Evolutionary conservation across 2,888 invertebrate species (phyloP).

Genomic region (Apodemia duryi): DNA sequence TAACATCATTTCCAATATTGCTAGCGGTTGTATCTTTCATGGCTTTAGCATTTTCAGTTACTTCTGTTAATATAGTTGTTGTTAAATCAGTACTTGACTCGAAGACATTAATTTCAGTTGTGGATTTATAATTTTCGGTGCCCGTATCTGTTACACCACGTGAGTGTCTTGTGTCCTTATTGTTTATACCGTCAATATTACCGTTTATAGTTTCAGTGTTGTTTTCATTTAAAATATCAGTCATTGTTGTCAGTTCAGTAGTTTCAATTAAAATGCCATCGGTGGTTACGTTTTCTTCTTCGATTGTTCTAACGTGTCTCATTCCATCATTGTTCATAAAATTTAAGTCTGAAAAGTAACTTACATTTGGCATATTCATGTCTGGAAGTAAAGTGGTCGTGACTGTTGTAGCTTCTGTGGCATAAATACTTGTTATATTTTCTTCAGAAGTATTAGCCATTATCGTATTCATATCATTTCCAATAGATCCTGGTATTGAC

Average conservation of each 20-base stretch:
- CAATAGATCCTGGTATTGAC: slow-evolving; percentile 1
- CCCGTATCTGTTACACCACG: slow-evolving; percentile 4
- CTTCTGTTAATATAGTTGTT: background rate
- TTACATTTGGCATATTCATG: slow-evolving; percentile 14
- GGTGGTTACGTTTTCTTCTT: background rate
- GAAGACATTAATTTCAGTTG: background rate
- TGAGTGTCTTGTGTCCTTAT: slow-evolving; percentile 2
- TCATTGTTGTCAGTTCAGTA: slow-evolving; percentile 2
- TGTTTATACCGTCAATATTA: background rate
- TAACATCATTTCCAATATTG: background rate
- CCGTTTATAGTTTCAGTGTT: background rate
- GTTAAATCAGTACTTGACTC: background rate
- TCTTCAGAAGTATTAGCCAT: slow-evolving; percentile 18
- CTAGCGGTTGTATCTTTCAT: background rate
- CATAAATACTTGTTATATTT: slow-evolving; percentile 2
- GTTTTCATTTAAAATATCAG: slow-evolving; percentile 15
- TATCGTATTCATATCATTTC: background rate
- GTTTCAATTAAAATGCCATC: background rate
- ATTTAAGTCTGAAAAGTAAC: slow-evolving; percentile 17
- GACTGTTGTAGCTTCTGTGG: slow-evolving; percentile 5
- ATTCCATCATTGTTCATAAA: slow-evolving; percentile 18
- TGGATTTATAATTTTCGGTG: slow-evolving; percentile 4
- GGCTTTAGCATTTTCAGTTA: background rate
- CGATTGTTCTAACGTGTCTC: slow-evolving; percentile 10
- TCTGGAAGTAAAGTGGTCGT: slow-evolving; percentile 6